These are phyloP conservation scores for Antheraea assamensis DNA, from an alignment of 2,888 invertebrate species.

Conservation along the genomic window DNA sequence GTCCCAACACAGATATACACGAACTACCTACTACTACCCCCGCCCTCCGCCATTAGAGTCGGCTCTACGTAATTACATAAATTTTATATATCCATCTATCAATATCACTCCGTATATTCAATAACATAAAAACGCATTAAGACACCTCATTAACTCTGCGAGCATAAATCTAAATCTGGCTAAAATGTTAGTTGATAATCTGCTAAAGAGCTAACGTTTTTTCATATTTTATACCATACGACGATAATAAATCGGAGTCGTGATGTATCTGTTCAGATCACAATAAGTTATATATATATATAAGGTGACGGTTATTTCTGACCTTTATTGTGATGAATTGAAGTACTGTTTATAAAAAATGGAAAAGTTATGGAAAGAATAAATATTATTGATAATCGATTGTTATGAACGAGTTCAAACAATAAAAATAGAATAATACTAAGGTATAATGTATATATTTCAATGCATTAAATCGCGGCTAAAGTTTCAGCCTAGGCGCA, in stretches of 20 bases:
- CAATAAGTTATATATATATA: too few relatives aligned
- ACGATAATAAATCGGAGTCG: slow-evolving; percentile 16
- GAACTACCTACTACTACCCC: not conserved
- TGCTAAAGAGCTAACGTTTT: slow-evolving; percentile 65
- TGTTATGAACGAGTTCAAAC: too few relatives aligned
- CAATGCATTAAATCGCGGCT: too few relatives aligned
- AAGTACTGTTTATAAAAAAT: too few relatives aligned
- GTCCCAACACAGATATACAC: not conserved
- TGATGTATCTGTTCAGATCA: not conserved
- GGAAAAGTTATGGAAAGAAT: too few relatives aligned
- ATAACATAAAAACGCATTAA: slow-evolving; percentile 16
- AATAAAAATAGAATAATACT: too few relatives aligned
- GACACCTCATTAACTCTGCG: slow-evolving; percentile 50
- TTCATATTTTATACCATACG: slow-evolving; percentile 23
- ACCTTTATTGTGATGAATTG: too few relatives aligned
- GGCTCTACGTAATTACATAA: slow-evolving; percentile 2
- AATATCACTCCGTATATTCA: slow-evolving; percentile 13
- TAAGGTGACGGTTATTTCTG: too few relatives aligned
- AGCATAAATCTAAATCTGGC: slow-evolving; percentile 68
- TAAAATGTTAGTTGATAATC: slow-evolving; percentile 68
- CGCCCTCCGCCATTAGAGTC: not conserved
- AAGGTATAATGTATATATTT: too few relatives aligned
- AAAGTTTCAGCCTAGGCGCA: too few relatives aligned
- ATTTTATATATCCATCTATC: slow-evolving; percentile 1
- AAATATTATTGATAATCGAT: too few relatives aligned